These are phyloP conservation scores for Sebastes steindachneri DNA, from an alignment of 2,797 vertebrate genomes.

Conservation along the genomic window DNA sequence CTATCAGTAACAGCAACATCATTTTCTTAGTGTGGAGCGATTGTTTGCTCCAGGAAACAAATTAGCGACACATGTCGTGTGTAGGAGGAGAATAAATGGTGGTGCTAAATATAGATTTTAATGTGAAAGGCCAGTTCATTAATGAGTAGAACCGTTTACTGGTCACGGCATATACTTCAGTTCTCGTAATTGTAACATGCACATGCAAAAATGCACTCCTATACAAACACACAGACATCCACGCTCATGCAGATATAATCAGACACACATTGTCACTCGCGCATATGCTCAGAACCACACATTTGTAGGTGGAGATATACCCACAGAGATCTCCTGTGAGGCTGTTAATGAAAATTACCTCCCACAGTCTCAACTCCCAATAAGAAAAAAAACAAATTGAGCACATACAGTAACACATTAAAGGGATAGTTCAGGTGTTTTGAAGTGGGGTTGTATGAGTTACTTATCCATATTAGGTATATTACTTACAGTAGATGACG, in stretches of 20 bases:
- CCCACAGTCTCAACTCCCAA: too few species aligned
- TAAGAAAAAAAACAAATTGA: too few species aligned
- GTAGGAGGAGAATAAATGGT: neutral
- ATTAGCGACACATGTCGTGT: neutral
- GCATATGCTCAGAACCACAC: neutral
- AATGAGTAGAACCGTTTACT: neutral
- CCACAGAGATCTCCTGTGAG: neutral
- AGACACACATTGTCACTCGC: neutral
- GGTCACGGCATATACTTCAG: neutral
- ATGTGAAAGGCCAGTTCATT: neutral
- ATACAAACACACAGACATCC: neutral
- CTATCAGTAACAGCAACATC: neutral
- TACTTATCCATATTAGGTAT: too few species aligned
- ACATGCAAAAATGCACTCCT: neutral
- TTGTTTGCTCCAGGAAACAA: slow-evolving; percentile 10
- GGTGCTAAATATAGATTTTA: neutral
- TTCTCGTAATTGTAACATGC: neutral
- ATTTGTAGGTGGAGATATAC: neutral
- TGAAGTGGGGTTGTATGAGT: too few species aligned
- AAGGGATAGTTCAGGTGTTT: too few species aligned
- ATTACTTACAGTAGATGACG: too few species aligned
- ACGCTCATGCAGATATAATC: neutral
- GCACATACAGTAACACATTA: too few species aligned
- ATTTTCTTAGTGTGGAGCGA: neutral
- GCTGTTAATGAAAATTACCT: neutral